Percentiles rank a stretch among this genome's conserved stretches.
Evolutionary conservation across 2,888 invertebrate species (phyloP).

Genomic region (Sinotaia quadrata): DNA sequence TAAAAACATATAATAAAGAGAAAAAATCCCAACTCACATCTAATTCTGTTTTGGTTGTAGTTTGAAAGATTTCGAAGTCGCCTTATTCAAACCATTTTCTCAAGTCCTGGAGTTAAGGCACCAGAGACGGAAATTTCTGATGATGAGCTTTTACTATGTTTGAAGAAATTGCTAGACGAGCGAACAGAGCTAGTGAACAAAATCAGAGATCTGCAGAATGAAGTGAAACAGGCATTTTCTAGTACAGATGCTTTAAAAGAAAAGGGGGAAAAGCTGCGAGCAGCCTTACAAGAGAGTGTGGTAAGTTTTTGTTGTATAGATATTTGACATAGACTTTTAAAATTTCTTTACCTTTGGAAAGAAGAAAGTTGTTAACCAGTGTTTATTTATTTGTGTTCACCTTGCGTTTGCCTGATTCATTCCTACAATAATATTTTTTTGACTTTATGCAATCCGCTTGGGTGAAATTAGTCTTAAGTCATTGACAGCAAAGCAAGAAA

Average conservation of each 20-base stretch:
- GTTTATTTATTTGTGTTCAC: too few relatives aligned
- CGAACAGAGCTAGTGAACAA: constrained; percentile 54
- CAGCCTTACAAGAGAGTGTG: constrained; percentile 56
- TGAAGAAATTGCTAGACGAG: constrained; percentile 66
- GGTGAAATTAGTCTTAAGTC: too few relatives aligned
- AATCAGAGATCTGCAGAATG: constrained; percentile 59
- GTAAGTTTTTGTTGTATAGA: constrained; percentile 49
- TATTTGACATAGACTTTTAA: too few relatives aligned
- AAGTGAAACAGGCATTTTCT: constrained; percentile 51
- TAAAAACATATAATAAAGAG: too few relatives aligned
- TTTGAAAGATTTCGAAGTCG: constrained; percentile 67
- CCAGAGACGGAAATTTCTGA: constrained; percentile 67
- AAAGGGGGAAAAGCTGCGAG: constrained; percentile 57
- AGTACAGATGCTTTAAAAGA: constrained; percentile 56
- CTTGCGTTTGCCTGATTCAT: too few relatives aligned
- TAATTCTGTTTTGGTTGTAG: constrained; percentile 48
- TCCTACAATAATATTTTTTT: too few relatives aligned
- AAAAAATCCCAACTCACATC: too few relatives aligned
- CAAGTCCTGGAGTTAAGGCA: constrained; percentile 64
- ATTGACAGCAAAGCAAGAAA: too few relatives aligned
- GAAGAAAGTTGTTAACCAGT: too few relatives aligned
- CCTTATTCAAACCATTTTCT: constrained; percentile 68
- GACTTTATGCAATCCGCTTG: too few relatives aligned
- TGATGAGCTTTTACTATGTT: constrained; percentile 63
- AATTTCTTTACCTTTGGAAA: too few relatives aligned